Percentiles rank a stretch among this genome's conserved stretches.
These are phyloP conservation scores for Drosophila watanabei DNA, from an alignment of 1,140 invertebrate species.

Conservation along the genomic window DNA sequence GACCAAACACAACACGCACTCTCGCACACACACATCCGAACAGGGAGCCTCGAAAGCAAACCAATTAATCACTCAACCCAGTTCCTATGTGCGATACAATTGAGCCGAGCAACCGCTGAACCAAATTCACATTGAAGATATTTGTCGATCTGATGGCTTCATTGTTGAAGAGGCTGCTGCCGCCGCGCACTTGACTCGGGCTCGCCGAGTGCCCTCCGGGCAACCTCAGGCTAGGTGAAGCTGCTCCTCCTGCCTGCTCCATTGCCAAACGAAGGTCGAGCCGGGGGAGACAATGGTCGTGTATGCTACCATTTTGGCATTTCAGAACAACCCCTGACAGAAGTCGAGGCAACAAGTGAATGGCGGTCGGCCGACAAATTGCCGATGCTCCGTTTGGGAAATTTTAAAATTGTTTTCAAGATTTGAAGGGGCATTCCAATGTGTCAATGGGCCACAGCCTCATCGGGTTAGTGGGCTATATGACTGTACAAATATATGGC, in stretches of 20 bases:
- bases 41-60: conserved; percentile 48
- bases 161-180: conserved; percentile 68
- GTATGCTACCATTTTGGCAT: conserved; percentile 54
- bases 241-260: conserved; percentile 49
- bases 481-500: conserved; percentile 44
- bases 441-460: conserved; percentile 19
- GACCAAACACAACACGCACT: conserved; percentile 39
- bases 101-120: conserved; percentile 48
- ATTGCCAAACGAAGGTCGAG: conserved; percentile 73
- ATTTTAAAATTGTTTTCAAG: conserved; percentile 8
- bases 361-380: conserved; percentile 29
- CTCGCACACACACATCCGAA: neutral
- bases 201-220: conserved; percentile 39
- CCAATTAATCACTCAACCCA: conserved; percentile 73
- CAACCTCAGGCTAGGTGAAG: conserved; percentile 50
- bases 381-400: conserved; percentile 24
- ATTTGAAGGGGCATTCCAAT: conserved; percentile 21
- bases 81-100: conserved; percentile 74
- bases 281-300: conserved; percentile 31
- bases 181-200: conserved; percentile 45
- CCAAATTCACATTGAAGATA: conserved; percentile 71
- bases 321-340: conserved; percentile 49
- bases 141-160: conserved; percentile 73
- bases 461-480: neutral
- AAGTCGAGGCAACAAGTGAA: conserved; percentile 37